Evolutionary conservation across 2,797 vertebrate genomes (phyloP).

Genomic region (Telmatherina bonti): DNA sequence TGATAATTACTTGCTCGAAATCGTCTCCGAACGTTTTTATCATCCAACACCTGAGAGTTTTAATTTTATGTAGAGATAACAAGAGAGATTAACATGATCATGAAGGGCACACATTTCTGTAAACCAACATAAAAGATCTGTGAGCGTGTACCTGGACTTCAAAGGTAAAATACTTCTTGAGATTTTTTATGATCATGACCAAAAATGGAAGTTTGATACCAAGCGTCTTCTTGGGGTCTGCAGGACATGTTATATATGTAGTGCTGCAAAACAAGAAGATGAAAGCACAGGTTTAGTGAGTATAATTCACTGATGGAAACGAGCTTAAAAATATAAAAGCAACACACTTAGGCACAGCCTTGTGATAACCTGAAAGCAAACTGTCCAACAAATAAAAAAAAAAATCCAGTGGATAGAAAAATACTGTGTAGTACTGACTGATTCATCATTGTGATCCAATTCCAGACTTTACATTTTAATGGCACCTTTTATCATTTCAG

Average conservation of each 20-base stretch:
- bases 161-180: conserved; percentile 98
- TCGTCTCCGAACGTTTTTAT: conserved; percentile 93
- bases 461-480: too few relatives aligned
- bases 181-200: conserved; percentile 98
- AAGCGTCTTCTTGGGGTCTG: conserved; percentile 95
- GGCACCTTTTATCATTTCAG: too few relatives aligned
- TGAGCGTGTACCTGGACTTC: conserved; percentile 91
- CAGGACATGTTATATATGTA: conserved; percentile 97
- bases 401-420: background rate
- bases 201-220: conserved; percentile 97
- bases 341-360: background rate
- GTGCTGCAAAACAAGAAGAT: conserved; percentile 82
- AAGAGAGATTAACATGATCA: background rate
- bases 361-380: background rate
- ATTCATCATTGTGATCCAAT: background rate
- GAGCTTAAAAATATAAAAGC: too few relatives aligned
- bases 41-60: conserved; percentile 90
- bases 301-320: too few relatives aligned
- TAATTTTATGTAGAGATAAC: background rate
- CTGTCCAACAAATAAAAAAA: background rate
- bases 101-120: background rate
- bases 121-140: background rate
- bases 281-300: background rate
- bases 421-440: background rate
- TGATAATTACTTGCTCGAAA: conserved; percentile 98